Evolutionary conservation across 2,888 invertebrate genomes (phyloP), one percentile per base, ranked within the genome.

Genomic region (Isoperla grammatica): DNA sequence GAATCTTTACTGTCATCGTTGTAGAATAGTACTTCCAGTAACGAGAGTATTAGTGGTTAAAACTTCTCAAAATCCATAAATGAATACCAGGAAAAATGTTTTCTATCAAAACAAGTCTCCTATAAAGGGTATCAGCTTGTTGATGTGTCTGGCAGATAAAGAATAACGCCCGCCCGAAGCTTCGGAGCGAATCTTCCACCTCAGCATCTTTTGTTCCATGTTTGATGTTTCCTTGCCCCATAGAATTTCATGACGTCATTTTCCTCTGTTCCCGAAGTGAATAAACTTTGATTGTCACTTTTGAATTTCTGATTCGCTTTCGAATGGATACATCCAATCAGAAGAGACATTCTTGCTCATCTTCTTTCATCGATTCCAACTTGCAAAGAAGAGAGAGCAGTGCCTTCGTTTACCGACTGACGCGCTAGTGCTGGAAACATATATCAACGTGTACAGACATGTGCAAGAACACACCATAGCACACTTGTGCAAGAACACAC

Each of bases 271-370:
- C 46, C 35, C 29, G 56, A 57, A 53, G 42, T 48, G 57, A 58
- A 60, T 63, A 57, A 63, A 63, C 55, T 63, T 63, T 63, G 60
- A 63, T 63, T 58, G 60, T 63, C 63, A 63, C 63, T 57, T 63
- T 60, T 63, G 63, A 63, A 63, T 63, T 63, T 63, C 60, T 63
- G 63, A 63, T 63, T 63, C 63, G 63, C 60, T 54, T 60, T 63
- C 63, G 57, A 60, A 60, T 60, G 63, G 60, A 49, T 58, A 60
- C 63, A 63, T 63, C 63, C 63, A 63, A 63, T 60, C 63, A 60
- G 57, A 60, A 58, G 56, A 46, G 45, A 37, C 49, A 56, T 56
- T 59, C 45, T 11, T 45, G 43, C 53, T 53, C 56, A 56, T 63
- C 57, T 58, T 60, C 57, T 58, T 54, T 55, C 63, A 63, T 63